Conservation (phyloP, 2,113 vertebrate species). For the Saccopteryx bilineata region DNA sequence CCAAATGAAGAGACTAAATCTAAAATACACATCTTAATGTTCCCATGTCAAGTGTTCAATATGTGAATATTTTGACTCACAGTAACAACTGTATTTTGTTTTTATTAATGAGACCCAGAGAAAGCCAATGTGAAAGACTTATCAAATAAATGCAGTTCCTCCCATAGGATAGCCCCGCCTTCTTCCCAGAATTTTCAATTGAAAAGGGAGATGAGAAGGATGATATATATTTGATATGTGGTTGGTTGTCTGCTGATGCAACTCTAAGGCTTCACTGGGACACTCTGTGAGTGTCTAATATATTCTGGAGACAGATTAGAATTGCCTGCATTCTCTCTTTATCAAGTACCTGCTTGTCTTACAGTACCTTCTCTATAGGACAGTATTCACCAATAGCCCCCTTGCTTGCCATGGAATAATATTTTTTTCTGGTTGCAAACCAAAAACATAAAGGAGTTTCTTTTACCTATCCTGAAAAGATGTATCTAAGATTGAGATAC, state of each 20-base stretch:
- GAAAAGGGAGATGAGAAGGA: not conserved
- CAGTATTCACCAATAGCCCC: not conserved
- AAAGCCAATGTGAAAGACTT: slow-evolving; percentile 52
- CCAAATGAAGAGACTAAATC: not conserved
- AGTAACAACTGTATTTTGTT: slow-evolving; percentile 29
- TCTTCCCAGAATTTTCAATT: slow-evolving; percentile 22
- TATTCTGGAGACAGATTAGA: slow-evolving; percentile 53
- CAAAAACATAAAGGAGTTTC: not conserved
- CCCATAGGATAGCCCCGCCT: slow-evolving; percentile 26
- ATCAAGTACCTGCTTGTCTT: not conserved
- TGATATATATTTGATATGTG: not conserved
- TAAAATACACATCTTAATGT: not conserved
- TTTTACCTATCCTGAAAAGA: not conserved
- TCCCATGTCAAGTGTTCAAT: not conserved
- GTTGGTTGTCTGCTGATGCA: not conserved
- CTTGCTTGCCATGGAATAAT: not conserved
- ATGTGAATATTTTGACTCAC: not conserved
- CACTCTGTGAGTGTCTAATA: not conserved
- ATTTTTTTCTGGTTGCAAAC: not conserved
- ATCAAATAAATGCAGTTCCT: slow-evolving; percentile 62
- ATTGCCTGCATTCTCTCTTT: not conserved
- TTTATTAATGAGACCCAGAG: slow-evolving; percentile 55
- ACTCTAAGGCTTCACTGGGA: not conserved
- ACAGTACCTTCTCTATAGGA: not conserved
- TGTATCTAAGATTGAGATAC: not conserved